Evolutionary conservation across 2,113 vertebrate genomes (phyloP), one percentile per base, ranked within the genome.

Genomic region (Progne subis): DNA sequence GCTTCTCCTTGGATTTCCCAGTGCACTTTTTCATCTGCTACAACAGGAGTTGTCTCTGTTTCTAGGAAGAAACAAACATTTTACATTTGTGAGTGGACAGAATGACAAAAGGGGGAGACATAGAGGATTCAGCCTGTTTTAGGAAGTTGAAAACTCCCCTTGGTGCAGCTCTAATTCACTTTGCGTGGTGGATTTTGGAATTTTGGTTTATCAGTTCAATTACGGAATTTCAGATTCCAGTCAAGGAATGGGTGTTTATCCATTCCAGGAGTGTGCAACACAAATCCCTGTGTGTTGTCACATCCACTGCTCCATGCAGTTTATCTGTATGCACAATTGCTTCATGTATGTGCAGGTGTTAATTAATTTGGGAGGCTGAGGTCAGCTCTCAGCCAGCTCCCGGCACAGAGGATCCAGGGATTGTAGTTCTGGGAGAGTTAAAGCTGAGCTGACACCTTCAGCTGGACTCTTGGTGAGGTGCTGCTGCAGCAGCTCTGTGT

Each of bases 281-380:
- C 72, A 60, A 37, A 6, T 13, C 6, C 46, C 5, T 41, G 37
- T 1, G 3, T 24, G 5, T 3, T 43, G 44, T 25, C 59, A 16
- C 14, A 6, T 0, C 1, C 14, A 8, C 10, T 39, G 17, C 17
- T 57, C 31, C 14, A 5, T 6, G 3, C 18, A 17, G 31, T 50
- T 39, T 11, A 14, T 14, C 19, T 56, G 5, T 13, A 0, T 24
- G 9, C n/a, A 26, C 6, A 26, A 37, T 13, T 46, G 34, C 32
- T 50, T 50, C 39, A 1, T 49, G 3, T 6, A 1, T 39, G 5
- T n/a, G 43, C 31, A 12, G 0, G 0, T 15, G 5, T 56, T 20
- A 9, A 46, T 24, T n/a, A 25, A 1, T 4, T 23, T 14, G 43
- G 43, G 46, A 26, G 32, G 19, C 6, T 49, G 57, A 70, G 61